Conservation (phyloP, 2,113 vertebrate species). For the Zapus hudsonius region DNA sequence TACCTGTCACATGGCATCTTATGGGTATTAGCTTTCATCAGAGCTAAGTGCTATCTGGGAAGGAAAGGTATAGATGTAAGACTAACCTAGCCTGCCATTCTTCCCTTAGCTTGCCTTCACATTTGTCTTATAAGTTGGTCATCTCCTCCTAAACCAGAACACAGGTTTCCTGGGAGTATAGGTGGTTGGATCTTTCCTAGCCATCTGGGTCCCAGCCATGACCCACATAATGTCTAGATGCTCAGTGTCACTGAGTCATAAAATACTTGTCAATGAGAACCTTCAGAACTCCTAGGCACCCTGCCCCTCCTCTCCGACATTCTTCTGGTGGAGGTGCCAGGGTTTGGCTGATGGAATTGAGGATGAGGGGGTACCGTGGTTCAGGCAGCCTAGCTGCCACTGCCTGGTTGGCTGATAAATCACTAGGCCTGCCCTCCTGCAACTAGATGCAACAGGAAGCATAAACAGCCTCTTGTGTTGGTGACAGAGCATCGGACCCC, state of each 20-base stretch:
- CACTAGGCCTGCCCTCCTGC: conserved; percentile 53
- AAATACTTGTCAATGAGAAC: neutral
- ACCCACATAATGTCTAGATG: neutral
- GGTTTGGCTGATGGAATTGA: conserved; percentile 40
- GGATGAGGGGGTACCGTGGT: conserved; percentile 24
- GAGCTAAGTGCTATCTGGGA: neutral
- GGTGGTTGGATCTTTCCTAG: neutral
- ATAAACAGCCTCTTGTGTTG: conserved; percentile 48
- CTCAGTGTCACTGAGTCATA: neutral
- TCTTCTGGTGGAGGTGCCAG: neutral
- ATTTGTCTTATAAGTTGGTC: neutral
- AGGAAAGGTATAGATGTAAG: neutral
- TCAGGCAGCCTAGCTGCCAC: conserved; percentile 57
- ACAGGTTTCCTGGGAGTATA: neutral
- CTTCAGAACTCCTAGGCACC: neutral
- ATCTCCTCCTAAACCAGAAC: neutral
- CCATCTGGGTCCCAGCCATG: neutral
- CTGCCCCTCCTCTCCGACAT: neutral
- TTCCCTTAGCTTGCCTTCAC: neutral
- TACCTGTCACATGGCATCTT: neutral
- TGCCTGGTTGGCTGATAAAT: conserved; percentile 70
- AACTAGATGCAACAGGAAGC: conserved; percentile 41
- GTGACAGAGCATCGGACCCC: conserved; percentile 44
- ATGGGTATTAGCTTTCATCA: neutral
- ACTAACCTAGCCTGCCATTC: neutral